Base-by-base conservation (phyloP, 1,140 invertebrate genomes). In the Drosophila sucinea region DNA sequence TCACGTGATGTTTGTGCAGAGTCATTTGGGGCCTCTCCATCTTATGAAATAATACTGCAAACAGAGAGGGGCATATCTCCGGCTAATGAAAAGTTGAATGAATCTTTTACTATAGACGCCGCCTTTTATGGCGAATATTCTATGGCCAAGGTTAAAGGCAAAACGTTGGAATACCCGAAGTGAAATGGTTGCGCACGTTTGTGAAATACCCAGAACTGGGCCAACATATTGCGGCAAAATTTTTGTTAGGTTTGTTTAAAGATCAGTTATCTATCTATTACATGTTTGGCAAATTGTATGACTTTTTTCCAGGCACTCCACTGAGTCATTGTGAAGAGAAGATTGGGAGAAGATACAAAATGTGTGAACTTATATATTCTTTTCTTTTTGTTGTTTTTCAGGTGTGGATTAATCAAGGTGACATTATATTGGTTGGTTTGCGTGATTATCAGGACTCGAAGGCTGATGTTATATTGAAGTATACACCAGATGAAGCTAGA, bases 381-480 rank as follows among this genome's bases (percentile, higher is more conserved):
- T 40, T 58, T 27, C n/a, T 10, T 56, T 35, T 58, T 40, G 17
- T 17, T 47, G 25, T 23, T 81, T 73, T 1, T 63, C 17, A 94
- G 93, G 95, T 99, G 0, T 99, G 99, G 99, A 99, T 99, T 78
- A 99, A 99, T 93, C 97, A 98, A 93, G 97, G 98, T 71, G 98
- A 99, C 91, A 99, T 99, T 71, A 99, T 99, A 93, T 93, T 99
- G 77, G 97, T 99, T 82, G 98, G 98, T 73, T 94, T 98, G 81
- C 94, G 98, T 92, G 98, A 99, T 93, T 99, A 99, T 93, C 99
- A 99, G 94, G 98, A 99, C 93, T 97, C 98, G 4, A 99, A 99
- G 93, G 99, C 98, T 70, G 99, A 99, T 94, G 99, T 99, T 73
- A 99, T 99, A 90, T 94, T 99, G 57, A 99, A 99, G 94, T 99